Percentiles rank a stretch among this genome's conserved stretches.
phyloP scores from a whole-genome alignment of 2,888 invertebrate species.

The Frankliniella intonsa region DNA sequence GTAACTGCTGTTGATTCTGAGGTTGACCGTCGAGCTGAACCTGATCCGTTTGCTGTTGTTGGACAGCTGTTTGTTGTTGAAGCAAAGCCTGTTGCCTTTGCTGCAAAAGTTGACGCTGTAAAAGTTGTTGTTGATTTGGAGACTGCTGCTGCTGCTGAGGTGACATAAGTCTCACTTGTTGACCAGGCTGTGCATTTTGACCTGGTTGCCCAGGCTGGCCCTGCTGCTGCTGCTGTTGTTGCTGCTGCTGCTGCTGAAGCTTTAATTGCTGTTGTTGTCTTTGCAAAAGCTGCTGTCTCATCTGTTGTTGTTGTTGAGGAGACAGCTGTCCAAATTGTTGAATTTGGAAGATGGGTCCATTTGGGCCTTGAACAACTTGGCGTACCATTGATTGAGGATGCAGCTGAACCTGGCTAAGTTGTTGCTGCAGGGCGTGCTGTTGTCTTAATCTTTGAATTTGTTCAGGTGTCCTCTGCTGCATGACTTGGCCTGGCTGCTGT shows the following conservation, averaged over 20 bases:
- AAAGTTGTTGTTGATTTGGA: constrained; percentile 5
- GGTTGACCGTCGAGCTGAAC: constrained; percentile 32
- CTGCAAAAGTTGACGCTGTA: background rate
- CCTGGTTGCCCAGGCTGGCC: constrained; percentile 34
- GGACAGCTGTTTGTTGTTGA: constrained; percentile 45
- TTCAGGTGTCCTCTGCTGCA: constrained; percentile 40
- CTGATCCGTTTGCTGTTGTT: constrained; percentile 45
- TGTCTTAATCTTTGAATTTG: background rate
- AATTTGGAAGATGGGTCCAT: constrained; percentile 36
- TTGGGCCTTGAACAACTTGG: constrained; percentile 39
- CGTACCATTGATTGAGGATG: constrained; percentile 31
- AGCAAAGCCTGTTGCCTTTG: constrained; percentile 35
- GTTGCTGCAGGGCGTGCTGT: background rate
- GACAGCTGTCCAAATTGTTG: constrained; percentile 43
- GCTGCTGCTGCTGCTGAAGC: constrained; percentile 35
- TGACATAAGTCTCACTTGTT: background rate
- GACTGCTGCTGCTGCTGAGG: constrained; percentile 29
- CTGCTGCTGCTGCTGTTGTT: constrained; percentile 34
- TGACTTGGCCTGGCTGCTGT: constrained; percentile 28
- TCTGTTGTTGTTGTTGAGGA: constrained; percentile 44
- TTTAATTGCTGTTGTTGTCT: constrained; percentile 44
- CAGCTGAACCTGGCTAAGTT: constrained; percentile 33
- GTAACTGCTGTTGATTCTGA: constrained; percentile 33
- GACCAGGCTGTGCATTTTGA: constrained; percentile 30
- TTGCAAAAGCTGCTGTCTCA: constrained; percentile 45